Base-by-base conservation (phyloP, 1,140 invertebrate genomes). In the Drosophila biarmipes region DNA sequence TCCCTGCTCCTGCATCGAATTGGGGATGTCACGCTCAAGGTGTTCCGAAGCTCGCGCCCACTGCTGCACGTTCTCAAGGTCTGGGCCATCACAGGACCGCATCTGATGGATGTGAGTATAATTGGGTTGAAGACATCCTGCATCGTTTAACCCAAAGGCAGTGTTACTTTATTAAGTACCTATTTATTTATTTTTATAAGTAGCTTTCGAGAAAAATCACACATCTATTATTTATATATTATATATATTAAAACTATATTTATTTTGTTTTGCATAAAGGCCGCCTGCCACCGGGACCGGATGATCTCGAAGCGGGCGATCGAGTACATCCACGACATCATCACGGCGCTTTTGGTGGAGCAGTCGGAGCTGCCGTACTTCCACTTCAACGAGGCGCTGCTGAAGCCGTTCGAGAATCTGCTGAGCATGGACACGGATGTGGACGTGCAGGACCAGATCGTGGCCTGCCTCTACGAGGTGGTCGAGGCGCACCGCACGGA, bases 381-480 rank as follows among this genome's bases (percentile, higher is more conserved):
- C 91, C 97, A 99, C 90, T 98, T 98, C 87, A 98, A 99, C 90
- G 98, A 98, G 92, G 96, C 97, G 2, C 93, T 99, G 4, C 96
- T 98, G 72, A 98, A 99, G 87, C 97, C 98, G 0, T 98, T 98
- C 92, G 98, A 99, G 93, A 98, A 98, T 92, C 94, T 99, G 17
- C 93, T 99, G 0, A 98, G 97, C 92, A 93, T 98, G 61, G 97
- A 98, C 91, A 93, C 98, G 91, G 97, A 98, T 92, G 94, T 95
- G 67, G 98, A 98, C 92, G 96, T 98, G 86, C 90, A 95, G 94
- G 95, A 95, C 81, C 95, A 98, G 95, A 98, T 99, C 86, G 96
- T 98, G 38, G 97, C 97, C 62, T 98, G 97, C 73, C 96, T 98
- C 21, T 98, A 97, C 92, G 97, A 98, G 92, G 97, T 98, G 90